phyloP scores from a whole-genome alignment of 2,888 invertebrate species.

The Eilema caniola region DNA sequence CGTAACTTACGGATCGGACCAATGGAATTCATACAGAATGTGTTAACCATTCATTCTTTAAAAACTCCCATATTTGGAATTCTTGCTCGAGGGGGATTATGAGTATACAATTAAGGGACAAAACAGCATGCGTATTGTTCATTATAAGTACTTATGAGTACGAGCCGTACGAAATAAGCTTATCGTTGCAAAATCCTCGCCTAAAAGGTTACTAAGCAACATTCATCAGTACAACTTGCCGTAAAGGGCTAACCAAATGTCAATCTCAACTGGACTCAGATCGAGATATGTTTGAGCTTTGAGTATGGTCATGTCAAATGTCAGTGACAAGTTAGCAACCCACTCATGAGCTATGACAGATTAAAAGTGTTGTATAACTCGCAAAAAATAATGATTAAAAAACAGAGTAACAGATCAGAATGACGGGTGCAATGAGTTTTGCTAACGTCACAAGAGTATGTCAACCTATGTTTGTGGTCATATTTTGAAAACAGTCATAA shows the following conservation, averaged over 20 bases:
- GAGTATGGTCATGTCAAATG: constrained; percentile 45
- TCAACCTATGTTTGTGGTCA: no score
- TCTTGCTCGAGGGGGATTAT: no score
- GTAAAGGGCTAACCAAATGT: constrained; percentile 62
- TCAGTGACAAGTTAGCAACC: constrained; percentile 31
- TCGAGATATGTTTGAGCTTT: constrained; percentile 30
- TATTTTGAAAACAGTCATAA: no score
- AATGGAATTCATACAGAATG: no score
- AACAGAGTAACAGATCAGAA: not conserved
- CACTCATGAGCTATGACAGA: constrained; percentile 34
- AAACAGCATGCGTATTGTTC: not conserved
- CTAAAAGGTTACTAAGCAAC: constrained; percentile 37
- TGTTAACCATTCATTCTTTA: not conserved
- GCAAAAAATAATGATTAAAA: constrained; percentile 12
- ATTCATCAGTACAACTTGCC: constrained; percentile 40
- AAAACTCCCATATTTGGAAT: no score
- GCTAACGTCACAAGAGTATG: no score
- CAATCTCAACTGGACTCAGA: constrained; percentile 51
- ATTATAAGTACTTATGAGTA: not conserved
- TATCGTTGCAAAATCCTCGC: constrained; percentile 41
- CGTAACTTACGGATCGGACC: no score
- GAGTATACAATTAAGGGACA: not conserved
- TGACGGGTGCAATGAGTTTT: no score
- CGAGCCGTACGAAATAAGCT: constrained; percentile 14
- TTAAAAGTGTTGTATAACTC: constrained; percentile 34